phyloP scores from a whole-genome alignment of 92 coral and sea anemone genomes.

The Nematostella vectensis region DNA sequence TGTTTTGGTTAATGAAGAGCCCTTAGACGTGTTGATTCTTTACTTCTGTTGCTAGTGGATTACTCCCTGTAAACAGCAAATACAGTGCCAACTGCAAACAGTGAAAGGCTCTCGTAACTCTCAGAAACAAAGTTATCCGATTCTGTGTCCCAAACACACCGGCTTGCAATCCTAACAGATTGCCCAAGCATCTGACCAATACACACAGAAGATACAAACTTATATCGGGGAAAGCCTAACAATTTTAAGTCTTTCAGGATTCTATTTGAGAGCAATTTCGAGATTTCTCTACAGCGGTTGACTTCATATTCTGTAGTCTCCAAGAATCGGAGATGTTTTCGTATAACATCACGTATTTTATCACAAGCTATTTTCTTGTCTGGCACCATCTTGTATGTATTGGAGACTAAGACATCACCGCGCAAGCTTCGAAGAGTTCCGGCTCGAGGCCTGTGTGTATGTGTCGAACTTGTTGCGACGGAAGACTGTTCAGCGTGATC shows the following conservation, averaged over 20 bases:
- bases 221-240: slow-evolving; percentile 62
- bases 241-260: slow-evolving; percentile 70
- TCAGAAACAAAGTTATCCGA: slow-evolving; percentile 76
- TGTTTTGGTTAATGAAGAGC: no score
- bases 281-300: slow-evolving; percentile 57
- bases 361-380: slow-evolving; percentile 44
- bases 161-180: slow-evolving; percentile 72
- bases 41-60: no score
- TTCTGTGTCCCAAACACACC: slow-evolving; percentile 87
- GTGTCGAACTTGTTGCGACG: slow-evolving; percentile 28
- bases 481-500: slow-evolving; percentile 46
- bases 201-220: slow-evolving; percentile 79
- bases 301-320: slow-evolving; percentile 59
- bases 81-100: slow-evolving; percentile 89
- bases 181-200: slow-evolving; percentile 81
- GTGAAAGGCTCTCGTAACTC: slow-evolving; percentile 53
- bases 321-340: slow-evolving; percentile 57
- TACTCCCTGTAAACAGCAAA: slow-evolving; percentile 77
- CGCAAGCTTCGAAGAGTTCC: slow-evolving; percentile 6
- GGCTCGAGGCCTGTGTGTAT: slow-evolving; percentile 19
- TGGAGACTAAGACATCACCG: slow-evolving; percentile 9
- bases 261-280: slow-evolving; percentile 62
- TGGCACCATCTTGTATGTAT: slow-evolving; percentile 83
- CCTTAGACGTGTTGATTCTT: no score
- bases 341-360: slow-evolving; percentile 56